Conservation (phyloP, 2,888 invertebrate species). For the Amaurobius ferox region DNA sequence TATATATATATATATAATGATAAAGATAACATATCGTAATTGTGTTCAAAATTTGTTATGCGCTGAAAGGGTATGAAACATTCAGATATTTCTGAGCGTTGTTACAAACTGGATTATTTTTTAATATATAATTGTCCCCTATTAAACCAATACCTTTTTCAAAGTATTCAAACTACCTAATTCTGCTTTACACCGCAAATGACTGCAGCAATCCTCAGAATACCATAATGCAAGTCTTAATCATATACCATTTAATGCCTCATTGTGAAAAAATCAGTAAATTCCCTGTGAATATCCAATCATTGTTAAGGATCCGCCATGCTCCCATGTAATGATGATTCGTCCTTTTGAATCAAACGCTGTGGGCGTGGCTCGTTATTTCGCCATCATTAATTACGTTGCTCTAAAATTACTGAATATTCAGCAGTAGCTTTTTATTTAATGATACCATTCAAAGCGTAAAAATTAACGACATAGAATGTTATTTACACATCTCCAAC, state of each 20-base stretch:
- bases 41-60: no score
- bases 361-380: constrained; percentile 1
- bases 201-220: not conserved
- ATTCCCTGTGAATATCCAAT: constrained; percentile 22
- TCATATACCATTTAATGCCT: not conserved
- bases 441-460: not conserved
- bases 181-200: not conserved
- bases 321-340: constrained; percentile 56
- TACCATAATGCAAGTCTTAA: not conserved
- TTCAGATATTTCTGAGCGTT: no score
- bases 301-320: constrained; percentile 39
- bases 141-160: no score
- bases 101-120: no score
- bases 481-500: not conserved
- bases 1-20: no score
- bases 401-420: not conserved
- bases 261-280: not conserved
- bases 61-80: no score
- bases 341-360: constrained; percentile 39
- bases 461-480: not conserved
- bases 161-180: no score
- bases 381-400: not conserved
- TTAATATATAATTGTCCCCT: no score
- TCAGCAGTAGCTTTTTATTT: constrained; percentile 9
- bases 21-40: no score